Conservation (phyloP, 2,113 vertebrate species). For the Pseudopodoces humilis region DNA sequence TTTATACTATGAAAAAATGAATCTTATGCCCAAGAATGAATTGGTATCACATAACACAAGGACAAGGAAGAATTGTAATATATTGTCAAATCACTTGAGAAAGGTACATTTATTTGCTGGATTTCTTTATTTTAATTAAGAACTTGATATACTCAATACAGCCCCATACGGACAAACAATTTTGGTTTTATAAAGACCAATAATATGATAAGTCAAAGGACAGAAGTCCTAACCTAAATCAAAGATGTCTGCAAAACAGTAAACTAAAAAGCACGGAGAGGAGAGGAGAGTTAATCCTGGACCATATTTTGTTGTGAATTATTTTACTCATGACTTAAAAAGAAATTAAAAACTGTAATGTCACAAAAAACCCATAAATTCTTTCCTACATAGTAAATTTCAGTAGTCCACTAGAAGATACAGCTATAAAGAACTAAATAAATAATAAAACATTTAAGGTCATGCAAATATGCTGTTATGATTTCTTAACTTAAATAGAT, state of each 20-base stretch:
- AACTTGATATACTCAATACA: background rate
- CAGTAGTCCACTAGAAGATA: background rate
- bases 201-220: background rate
- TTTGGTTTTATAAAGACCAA: background rate
- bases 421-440: background rate
- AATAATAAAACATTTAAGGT: background rate
- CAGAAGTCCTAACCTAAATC: background rate
- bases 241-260: background rate
- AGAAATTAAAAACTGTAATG: background rate
- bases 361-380: background rate
- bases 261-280: background rate
- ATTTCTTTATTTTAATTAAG: background rate
- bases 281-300: background rate
- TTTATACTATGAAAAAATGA: background rate
- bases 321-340: background rate
- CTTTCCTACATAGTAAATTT: background rate
- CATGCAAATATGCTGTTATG: background rate
- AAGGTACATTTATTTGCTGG: background rate
- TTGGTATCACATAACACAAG: background rate
- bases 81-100: background rate
- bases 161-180: background rate
- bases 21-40: background rate
- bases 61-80: background rate
- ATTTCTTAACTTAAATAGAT: background rate
- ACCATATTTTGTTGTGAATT: background rate